Base-by-base conservation (phyloP, 2,888 invertebrate species). In the Sinelater perroti region DNA sequence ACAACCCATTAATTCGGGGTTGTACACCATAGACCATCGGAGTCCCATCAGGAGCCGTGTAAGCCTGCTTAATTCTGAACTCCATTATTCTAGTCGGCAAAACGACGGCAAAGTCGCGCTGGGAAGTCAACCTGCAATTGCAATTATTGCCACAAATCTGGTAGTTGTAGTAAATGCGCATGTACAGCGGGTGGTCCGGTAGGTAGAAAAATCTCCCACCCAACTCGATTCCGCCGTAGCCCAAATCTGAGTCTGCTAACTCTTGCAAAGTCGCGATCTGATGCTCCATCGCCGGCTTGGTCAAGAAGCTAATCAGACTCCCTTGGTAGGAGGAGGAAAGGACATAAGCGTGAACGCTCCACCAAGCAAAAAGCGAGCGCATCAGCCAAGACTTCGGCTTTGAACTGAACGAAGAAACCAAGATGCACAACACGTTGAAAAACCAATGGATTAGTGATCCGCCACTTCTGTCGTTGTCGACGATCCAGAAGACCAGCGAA, bases 311-410 rank as follows among this genome's bases (percentile, higher is more conserved):
- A 49, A 85, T 83, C 60, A 86, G 71, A 63, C 85, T 83, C 0
- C 85, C 83, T 58, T 84, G 82, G 59, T 85, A 86, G 0, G 81
- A 79, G 1, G 83, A 81, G 14, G 80, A 69, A 59, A 85, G 76
- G 60, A 84, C 74, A 26, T 85, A 70, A 14, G 81, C 80, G 57
- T 84, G 85, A 0, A 85, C 53, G 26, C 82, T 79, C 4, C 85
- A 72, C 16, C 80, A 76, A 1, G 82, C 69, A 59, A 82, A 85
- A 68, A 85, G 20, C 10, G 16, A 2, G 13, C 24, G 18, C 2
- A 40, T 2, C 14, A 38, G 13, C 4, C 3, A 11, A 8, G 10
- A 6, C 10, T 21, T 21, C 1, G 40, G 24, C 3, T 2, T 7
- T 1, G 7, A 8, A 13, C 4, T 24, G 6, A 13, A 40, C 3